Evolutionary conservation across 2,888 invertebrate species (phyloP), one percentile per base, ranked within the genome.

Genomic region (Vesta saturnalis): DNA sequence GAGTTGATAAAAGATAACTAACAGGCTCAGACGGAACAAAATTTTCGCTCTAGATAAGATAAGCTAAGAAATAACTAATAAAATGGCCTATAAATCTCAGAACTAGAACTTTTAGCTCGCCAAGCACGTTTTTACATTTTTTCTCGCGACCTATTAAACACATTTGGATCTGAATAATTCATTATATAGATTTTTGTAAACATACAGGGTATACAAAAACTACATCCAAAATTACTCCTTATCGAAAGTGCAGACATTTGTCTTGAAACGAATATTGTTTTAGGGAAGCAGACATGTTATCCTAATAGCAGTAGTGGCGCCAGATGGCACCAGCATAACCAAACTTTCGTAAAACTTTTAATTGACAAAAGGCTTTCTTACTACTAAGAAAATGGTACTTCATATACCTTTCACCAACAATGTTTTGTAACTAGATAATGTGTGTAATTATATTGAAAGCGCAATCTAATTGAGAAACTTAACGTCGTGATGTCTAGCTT

Each of bases 331-430:
- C 64, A 64, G 64, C 63, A 60, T 58, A 70, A 67, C 59, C 69
- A 71, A 72, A 74, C 71, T 74, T 74, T 59, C 66, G 52, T 63
- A 60, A 72, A 74, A 74, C 74, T 74, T 74, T 74, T 74, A 74
- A 74, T 74, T 74, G 73, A 72, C 73, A 72, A 73, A 73, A 66
- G 70, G 72, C 60, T 60, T 71, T 67, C 71, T 64, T 61, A 64
- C 62, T 73, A 70, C 58, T 59, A 60, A 59, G 47, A 60, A 67
- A 67, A 67, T 60, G 63, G 52, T 49, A 63, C 59, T 67, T 59
- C 63, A 39, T 47, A 47, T 60, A 59, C 58, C 35, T 58, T 58
- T 35, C 30, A 19, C 52, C 19, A 19, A 52, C 16, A 16, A 12
- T 19, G 52, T 52, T 52, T 18, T 15, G 8, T 52, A 19, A 12